phyloP scores from a whole-genome alignment of 1,140 invertebrate genomes.

The Anadara kagoshimensis region DNA sequence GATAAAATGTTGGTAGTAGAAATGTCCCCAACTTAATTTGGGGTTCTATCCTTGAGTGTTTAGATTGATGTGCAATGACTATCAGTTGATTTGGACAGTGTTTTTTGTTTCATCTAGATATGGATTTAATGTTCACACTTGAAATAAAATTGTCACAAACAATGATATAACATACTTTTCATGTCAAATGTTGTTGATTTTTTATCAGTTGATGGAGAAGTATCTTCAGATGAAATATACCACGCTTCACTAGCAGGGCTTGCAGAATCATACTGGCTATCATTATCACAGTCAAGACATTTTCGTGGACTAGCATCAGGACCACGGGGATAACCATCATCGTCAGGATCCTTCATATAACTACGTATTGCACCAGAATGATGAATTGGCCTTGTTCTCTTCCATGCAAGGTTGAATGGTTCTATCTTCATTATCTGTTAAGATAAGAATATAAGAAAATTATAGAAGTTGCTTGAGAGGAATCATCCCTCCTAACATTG shows the following conservation, averaged over 20 bases:
- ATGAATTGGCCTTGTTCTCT: conserved; percentile 62
- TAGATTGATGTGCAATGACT: too few relatives aligned
- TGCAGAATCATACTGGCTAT: conserved; percentile 65
- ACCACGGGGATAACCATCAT: conserved; percentile 66
- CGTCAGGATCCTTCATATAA: conserved; percentile 65
- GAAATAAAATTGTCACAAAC: background rate
- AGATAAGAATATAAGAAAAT: too few relatives aligned
- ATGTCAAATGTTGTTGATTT: conserved; percentile 59
- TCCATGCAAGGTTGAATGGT: conserved; percentile 65
- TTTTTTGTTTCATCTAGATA: too few relatives aligned
- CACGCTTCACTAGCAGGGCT: conserved; percentile 61
- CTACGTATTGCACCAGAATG: conserved; percentile 70
- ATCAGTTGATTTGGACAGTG: too few relatives aligned
- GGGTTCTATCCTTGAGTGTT: too few relatives aligned
- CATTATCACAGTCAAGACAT: conserved; percentile 60
- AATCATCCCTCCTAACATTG: too few relatives aligned
- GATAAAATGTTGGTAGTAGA: too few relatives aligned
- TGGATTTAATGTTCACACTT: background rate
- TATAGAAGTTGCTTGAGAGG: too few relatives aligned
- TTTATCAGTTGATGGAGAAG: conserved; percentile 19
- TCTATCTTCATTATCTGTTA: conserved; percentile 72
- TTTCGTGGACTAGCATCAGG: conserved; percentile 55
- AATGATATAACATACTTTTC: conserved; percentile 47
- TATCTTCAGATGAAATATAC: conserved; percentile 56
- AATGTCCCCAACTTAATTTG: too few relatives aligned